A percentile compares a stretch with the other conserved stretches of the same genome.
Conservation (phyloP, 2,797 vertebrate species). For the Malacoraja senta region DNA sequence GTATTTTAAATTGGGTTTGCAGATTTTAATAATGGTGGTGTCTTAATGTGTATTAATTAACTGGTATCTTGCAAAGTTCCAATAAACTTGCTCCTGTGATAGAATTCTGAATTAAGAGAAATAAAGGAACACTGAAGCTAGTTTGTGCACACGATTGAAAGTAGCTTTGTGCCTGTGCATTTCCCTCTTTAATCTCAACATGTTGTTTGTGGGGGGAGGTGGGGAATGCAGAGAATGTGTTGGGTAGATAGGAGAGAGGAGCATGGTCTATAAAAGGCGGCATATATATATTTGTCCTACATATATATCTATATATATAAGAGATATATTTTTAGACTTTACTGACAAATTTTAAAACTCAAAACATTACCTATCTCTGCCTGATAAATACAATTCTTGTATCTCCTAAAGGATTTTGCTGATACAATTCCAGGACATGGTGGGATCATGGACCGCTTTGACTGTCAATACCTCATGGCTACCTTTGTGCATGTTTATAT, state of each 20-base stretch:
- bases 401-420: constrained; percentile 76
- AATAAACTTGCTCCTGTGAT: background rate
- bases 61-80: background rate
- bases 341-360: background rate
- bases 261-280: background rate
- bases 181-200: background rate
- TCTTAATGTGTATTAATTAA: background rate
- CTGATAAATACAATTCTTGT: background rate
- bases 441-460: constrained; percentile 94
- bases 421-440: constrained; percentile 92
- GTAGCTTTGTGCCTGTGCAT: background rate
- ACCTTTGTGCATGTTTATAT: constrained; percentile 96
- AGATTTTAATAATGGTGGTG: background rate
- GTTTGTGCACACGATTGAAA: background rate
- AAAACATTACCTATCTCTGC: background rate
- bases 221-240: constrained; percentile 20
- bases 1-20: background rate
- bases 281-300: background rate
- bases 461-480: constrained; percentile 96
- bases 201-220: background rate
- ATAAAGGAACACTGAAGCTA: background rate
- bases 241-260: background rate
- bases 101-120: background rate
- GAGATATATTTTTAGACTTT: background rate
- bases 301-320: too few relatives aligned